These are phyloP conservation scores for Cyclina sinensis DNA, from an alignment of 1,140 invertebrate genomes.

Conservation along the genomic window DNA sequence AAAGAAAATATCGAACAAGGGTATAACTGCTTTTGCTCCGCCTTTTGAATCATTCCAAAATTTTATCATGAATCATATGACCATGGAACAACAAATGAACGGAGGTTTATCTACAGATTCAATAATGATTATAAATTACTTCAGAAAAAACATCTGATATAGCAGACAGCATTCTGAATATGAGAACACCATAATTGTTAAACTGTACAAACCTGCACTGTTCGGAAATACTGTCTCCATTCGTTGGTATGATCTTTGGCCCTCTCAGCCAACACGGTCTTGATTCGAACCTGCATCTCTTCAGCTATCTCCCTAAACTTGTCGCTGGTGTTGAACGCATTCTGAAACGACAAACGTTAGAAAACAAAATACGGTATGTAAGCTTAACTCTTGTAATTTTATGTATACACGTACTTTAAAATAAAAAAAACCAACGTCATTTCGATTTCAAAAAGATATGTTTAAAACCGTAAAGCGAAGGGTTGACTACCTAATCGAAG, in stretches of 20 bases:
- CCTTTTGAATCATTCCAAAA: too few relatives aligned
- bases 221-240: constrained; percentile 37
- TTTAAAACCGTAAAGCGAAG: too few relatives aligned
- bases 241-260: constrained; percentile 38
- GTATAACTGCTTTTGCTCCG: too few relatives aligned
- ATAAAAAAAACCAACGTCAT: not conserved
- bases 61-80: too few relatives aligned
- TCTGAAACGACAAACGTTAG: not conserved
- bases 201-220: not conserved
- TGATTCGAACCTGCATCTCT: constrained; percentile 13
- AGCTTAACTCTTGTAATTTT: not conserved
- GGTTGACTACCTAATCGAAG: too few relatives aligned
- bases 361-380: not conserved
- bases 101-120: too few relatives aligned
- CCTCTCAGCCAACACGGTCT: constrained; percentile 35
- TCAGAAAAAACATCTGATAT: too few relatives aligned
- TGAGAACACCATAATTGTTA: not conserved
- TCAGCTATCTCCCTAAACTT: constrained; percentile 42
- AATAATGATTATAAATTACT: too few relatives aligned
- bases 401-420: not conserved
- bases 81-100: too few relatives aligned
- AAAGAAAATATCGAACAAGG: too few relatives aligned
- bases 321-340: constrained; percentile 21
- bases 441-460: too few relatives aligned
- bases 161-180: too few relatives aligned